Evolutionary conservation across 2,888 invertebrate genomes (phyloP), one percentile per base, ranked within the genome.

Genomic region (Tetramorium bicarinatum): DNA sequence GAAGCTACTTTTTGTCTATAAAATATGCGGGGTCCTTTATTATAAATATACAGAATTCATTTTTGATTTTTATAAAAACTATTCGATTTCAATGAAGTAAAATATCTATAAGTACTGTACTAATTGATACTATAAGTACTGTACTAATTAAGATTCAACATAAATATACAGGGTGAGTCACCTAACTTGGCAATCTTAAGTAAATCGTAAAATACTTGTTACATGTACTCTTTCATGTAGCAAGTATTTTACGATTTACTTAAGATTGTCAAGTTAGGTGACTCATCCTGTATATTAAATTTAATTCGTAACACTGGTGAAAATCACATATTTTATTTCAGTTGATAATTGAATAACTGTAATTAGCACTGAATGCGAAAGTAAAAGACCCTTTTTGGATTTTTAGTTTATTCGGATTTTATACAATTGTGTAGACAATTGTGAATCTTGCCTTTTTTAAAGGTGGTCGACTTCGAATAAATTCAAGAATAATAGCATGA

Each of bases 381-480:
- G 47, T 76, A 34, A 1, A 66, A 1, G 2, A 0, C 2, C 21
- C 0, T 49, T 47, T 15, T 38, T 38, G 52, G 0, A 44, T 64
- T 64, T 71, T 71, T 71, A 15, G 0, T 69, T 59, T 66, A 75
- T 7, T 80, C 29, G 1, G 11, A 79, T 29, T 29, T 29, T 52
- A 38, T 54, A 52, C 41, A 41, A 41, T 9, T 2, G 41, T 67
- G 18, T 3, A 25, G 3, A 1, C 9, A 75, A 34, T 44, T 3
- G 1, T 49, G 13, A 54, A 72, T 49, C 95, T 95, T 95, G 97
- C 98, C 96, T 98, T 98, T 95, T 97, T 97, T 80, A 99, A 96
- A 87, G 99, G 99, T 83, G 99, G 99, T 94, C 99, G 96, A 94
- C 99, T 99, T 94, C 99, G 96, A 94, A 99, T 99, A 96, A 99